phyloP scores from a whole-genome alignment of 1,140 invertebrate species.

The Pseudobourletiella spinata region DNA sequence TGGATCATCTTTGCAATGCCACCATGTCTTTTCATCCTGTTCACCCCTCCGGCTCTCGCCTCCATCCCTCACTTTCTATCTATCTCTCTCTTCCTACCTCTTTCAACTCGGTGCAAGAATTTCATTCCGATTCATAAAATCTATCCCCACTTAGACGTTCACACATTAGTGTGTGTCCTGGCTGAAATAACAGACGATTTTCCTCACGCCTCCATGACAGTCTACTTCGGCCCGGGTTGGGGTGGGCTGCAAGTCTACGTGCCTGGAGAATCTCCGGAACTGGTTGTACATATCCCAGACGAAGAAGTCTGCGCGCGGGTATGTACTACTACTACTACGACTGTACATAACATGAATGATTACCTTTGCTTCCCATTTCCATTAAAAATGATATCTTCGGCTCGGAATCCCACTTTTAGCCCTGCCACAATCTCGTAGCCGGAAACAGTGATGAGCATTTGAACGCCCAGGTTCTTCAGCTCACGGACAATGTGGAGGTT shows the following conservation, averaged over 20 bases:
- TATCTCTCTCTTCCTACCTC: background rate
- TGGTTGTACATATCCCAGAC: background rate
- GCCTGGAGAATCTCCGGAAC: background rate
- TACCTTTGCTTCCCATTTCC: conserved; percentile 43
- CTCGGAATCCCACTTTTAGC: conserved; percentile 38
- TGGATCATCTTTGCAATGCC: background rate
- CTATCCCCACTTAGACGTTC: no score
- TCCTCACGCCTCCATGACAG: no score
- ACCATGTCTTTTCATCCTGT: background rate
- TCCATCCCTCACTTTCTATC: background rate
- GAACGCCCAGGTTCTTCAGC: conserved; percentile 36
- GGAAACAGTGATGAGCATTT: conserved; percentile 39
- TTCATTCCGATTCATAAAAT: no score
- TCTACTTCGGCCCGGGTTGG: no score
- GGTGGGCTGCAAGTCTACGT: no score
- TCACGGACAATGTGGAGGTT: conserved; percentile 39
- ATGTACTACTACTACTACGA: background rate
- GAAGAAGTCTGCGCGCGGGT: background rate
- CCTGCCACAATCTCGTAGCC: conserved; percentile 42
- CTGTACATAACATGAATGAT: background rate
- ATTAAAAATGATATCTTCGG: conserved; percentile 40
- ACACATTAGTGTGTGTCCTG: no score
- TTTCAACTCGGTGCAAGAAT: no score
- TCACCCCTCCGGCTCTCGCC: background rate
- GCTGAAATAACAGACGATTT: no score